Base-by-base conservation (phyloP, 2,888 invertebrate genomes). In the Phengaris arion region DNA sequence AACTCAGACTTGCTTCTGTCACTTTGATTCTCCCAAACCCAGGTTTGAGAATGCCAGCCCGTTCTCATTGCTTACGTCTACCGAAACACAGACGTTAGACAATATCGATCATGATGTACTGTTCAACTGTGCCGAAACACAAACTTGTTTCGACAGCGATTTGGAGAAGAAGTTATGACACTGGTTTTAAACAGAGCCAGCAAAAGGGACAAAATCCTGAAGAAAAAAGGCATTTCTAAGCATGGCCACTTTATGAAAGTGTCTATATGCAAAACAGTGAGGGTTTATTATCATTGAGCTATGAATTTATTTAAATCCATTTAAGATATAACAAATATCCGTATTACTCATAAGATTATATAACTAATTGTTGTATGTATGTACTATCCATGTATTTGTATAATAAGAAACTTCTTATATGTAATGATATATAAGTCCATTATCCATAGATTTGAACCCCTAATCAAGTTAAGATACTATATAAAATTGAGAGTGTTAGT, bases 1-100 rank as follows among this genome's bases (percentile, higher is more conserved):
- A 13, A 92, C 93, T 0, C 93, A 93, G 12, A 93, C 93, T 0
- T 93, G 92, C 45, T 78, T 85, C 2, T 92, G 92, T 75, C 78
- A 86, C 0, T 87, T 84, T 22, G 90, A 91, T 0, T 86, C 88
- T 0, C 86, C 88, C 0, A 89, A 84, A 74, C 74, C 81, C 0
- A 84, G 83, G 51, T 75, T 86, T 0, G 91, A 90, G 2, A 88
- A 88, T 54, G 78, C 89, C 0, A 89, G 86, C 77, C 87, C 89
- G 0, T 79, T 79, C 68, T 83, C 84, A 12, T 80, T 82, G 0
- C 78, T 88, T 0, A 91, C 86, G 0, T 89, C 91, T 0, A 86
- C 91, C 0, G 90, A 93, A 64, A 92, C 92, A 0, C 92, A 92
- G 52, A 92, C 92, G 0, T 81, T 83, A 0, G 87, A 89, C 10